phyloP scores from a whole-genome alignment of 2,888 invertebrate genomes.

The Mesorhabditis spiculigera region DNA sequence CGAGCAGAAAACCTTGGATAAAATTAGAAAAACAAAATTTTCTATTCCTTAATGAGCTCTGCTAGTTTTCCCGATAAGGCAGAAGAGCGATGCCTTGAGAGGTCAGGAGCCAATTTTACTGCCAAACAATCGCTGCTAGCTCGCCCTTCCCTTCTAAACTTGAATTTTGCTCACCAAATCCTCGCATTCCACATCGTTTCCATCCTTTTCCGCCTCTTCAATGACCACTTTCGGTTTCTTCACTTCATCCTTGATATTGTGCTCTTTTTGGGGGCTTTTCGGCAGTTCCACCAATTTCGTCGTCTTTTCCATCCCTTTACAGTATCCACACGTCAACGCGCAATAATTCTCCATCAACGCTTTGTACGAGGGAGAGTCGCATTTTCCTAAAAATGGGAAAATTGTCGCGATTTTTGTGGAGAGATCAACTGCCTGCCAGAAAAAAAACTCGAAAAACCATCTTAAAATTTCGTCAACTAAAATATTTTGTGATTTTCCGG shows the following conservation, averaged over 20 bases:
- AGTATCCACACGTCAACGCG: constrained; percentile 24
- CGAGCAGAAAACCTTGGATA: no score
- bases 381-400: constrained; percentile 7
- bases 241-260: background rate
- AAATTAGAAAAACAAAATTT: no score
- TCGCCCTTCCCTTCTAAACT: background rate
- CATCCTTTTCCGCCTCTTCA: background rate
- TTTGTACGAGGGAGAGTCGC: constrained; percentile 7
- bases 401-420: constrained; percentile 7
- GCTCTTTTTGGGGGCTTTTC: background rate
- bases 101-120: background rate
- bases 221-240: background rate
- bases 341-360: constrained; percentile 22
- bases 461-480: no score
- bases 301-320: constrained; percentile 7
- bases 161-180: constrained; percentile 11
- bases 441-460: no score
- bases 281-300: background rate
- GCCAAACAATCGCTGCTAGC: no score
- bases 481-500: no score
- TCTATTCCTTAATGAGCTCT: no score
- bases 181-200: background rate
- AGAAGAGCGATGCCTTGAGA: background rate
- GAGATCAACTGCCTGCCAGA: no score
- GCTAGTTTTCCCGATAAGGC: background rate